Conservation (phyloP, 2,113 vertebrate species). For the Entomyzon cyanotis region DNA sequence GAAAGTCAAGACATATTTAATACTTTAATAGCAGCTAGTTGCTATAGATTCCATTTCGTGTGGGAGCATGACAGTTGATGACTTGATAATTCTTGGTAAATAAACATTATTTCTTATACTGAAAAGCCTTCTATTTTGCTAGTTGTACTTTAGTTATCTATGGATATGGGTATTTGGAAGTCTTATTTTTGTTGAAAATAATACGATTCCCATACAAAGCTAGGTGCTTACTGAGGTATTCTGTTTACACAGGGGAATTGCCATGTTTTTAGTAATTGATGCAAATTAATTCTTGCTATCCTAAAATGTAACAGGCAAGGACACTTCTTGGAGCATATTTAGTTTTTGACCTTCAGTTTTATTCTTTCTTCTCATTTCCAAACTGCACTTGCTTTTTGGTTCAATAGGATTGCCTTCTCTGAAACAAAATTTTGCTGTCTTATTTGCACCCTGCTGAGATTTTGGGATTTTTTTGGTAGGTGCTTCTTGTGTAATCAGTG, state of each 20-base stretch:
- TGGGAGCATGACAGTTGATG: background rate
- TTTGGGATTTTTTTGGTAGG: background rate
- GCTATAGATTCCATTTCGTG: background rate
- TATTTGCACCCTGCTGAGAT: background rate
- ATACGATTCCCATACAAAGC: background rate
- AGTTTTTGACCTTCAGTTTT: background rate
- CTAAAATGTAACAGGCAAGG: background rate
- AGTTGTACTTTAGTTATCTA: background rate
- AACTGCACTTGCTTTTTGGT: background rate
- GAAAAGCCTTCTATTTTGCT: background rate
- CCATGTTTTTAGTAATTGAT: background rate
- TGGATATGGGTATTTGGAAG: background rate
- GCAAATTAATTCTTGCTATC: background rate
- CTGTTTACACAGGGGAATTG: background rate
- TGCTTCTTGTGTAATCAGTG: background rate
- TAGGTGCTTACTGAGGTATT: background rate
- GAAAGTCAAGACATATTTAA: background rate
- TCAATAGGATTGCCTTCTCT: background rate
- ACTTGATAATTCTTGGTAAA: background rate
- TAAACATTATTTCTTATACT: background rate
- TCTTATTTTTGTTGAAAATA: background rate
- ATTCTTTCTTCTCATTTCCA: background rate
- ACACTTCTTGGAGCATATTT: background rate
- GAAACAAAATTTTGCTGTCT: background rate
- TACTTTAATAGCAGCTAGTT: background rate